These are phyloP conservation scores for Alethe castanea DNA, from an alignment of 2,113 vertebrate species.

Conservation along the genomic window DNA sequence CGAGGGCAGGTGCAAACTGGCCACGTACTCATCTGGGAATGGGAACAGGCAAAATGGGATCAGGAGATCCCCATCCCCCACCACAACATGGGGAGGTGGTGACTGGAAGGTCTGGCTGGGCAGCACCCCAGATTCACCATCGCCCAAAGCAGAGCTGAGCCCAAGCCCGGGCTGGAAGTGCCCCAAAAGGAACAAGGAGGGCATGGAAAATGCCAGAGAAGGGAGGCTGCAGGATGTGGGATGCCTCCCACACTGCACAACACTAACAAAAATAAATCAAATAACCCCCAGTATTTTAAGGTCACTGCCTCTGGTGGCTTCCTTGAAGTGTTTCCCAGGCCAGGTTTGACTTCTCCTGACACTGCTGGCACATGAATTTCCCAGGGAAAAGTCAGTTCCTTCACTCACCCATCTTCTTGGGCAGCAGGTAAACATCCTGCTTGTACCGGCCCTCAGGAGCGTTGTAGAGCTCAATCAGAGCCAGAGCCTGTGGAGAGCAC, in stretches of 20 bases:
- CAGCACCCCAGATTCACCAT: fast-evolving
- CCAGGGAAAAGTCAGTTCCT: neutral
- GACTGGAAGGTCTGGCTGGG: neutral
- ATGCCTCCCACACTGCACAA: fast-evolving
- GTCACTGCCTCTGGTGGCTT: neutral
- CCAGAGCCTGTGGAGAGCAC: slow-evolving; percentile 82
- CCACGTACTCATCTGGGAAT: slow-evolving; percentile 81
- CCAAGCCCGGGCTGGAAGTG: neutral
- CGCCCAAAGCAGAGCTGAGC: neutral
- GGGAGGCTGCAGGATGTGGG: neutral
- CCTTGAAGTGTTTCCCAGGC: neutral
- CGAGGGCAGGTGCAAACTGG: slow-evolving; percentile 83
- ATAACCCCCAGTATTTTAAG: too few species aligned
- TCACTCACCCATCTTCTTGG: slow-evolving; percentile 95
- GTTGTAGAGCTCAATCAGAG: slow-evolving; percentile 95
- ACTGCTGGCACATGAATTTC: neutral
- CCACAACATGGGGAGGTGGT: fast-evolving
- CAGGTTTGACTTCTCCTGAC: neutral
- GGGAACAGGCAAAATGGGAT: neutral
- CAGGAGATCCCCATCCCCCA: fast-evolving
- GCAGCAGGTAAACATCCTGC: slow-evolving; percentile 96
- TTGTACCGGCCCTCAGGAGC: slow-evolving; percentile 96
- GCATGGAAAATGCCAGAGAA: neutral
- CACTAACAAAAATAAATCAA: neutral
- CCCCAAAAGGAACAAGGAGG: neutral